A percentile compares a stretch with the other conserved stretches of the same genome.
Conservation (phyloP, 2,113 vertebrate species). For the Marmota monax region DNA sequence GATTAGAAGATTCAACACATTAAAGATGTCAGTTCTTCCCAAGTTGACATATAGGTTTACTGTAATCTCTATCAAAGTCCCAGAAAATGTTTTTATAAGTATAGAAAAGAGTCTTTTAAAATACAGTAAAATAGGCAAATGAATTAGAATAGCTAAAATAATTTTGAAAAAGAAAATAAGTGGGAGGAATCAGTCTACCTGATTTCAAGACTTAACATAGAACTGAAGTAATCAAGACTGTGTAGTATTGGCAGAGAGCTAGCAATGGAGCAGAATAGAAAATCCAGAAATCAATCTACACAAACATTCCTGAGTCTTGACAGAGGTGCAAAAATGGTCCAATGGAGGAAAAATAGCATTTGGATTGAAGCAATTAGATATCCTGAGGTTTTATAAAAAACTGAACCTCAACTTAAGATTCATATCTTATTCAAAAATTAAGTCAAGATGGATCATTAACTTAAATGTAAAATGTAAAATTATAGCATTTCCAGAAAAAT, state of each 20-base stretch:
- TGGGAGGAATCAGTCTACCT: not conserved
- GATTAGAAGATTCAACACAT: not conserved
- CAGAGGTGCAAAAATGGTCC: not conserved
- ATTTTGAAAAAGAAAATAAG: conserved; percentile 28
- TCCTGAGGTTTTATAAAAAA: not conserved
- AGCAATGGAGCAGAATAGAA: not conserved
- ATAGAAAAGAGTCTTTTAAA: conserved; percentile 4
- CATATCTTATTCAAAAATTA: not conserved
- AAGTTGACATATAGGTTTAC: not conserved
- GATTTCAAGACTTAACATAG: not conserved
- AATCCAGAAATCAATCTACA: not conserved
- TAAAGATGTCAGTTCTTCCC: not conserved
- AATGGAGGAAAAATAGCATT: not conserved
- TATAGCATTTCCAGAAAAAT: not conserved
- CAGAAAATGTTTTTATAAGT: not conserved
- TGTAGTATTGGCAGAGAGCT: not conserved
- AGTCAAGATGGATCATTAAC: not conserved
- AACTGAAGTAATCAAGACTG: not conserved
- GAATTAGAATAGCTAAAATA: not conserved
- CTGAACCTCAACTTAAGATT: not conserved
- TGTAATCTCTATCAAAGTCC: not conserved
- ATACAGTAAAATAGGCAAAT: not conserved
- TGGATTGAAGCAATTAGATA: not conserved
- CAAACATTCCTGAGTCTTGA: not conserved
- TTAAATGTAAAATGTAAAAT: conserved; percentile 14